A percentile compares a stretch with the other conserved stretches of the same genome.
Conservation (phyloP, 2,113 vertebrate species). For the Sceloporus tristichus region DNA sequence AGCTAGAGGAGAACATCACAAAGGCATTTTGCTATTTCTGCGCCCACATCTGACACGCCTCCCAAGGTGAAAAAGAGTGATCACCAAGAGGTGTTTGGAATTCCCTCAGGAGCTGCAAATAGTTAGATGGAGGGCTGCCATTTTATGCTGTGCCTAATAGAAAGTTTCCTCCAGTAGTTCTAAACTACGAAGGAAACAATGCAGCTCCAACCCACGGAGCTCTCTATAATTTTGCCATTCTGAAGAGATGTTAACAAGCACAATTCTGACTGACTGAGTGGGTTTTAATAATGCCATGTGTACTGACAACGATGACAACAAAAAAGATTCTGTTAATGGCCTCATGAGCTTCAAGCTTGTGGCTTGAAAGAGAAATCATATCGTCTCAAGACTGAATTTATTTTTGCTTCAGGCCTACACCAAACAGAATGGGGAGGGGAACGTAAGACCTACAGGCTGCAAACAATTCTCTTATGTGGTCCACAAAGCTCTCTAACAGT, state of each 20-base stretch:
- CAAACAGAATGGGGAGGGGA: too few species aligned
- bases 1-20: neutral
- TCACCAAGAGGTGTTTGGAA: too few species aligned
- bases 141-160: neutral
- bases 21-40: neutral
- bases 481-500: too few species aligned
- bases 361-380: neutral
- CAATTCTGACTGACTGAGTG: neutral
- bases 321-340: neutral
- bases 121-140: neutral
- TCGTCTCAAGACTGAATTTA: neutral
- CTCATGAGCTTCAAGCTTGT: neutral
- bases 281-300: constrained; percentile 6
- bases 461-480: too few species aligned
- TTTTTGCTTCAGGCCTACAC: neutral
- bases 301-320: too few species aligned
- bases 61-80: too few species aligned
- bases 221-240: neutral
- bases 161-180: neutral
- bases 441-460: too few species aligned
- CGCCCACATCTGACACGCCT: too few species aligned
- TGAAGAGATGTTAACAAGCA: neutral
- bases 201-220: too few species aligned
- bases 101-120: neutral
- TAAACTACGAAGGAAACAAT: neutral